phyloP scores from a whole-genome alignment of 2,888 invertebrate genomes.

The Aphodius sticticus region DNA sequence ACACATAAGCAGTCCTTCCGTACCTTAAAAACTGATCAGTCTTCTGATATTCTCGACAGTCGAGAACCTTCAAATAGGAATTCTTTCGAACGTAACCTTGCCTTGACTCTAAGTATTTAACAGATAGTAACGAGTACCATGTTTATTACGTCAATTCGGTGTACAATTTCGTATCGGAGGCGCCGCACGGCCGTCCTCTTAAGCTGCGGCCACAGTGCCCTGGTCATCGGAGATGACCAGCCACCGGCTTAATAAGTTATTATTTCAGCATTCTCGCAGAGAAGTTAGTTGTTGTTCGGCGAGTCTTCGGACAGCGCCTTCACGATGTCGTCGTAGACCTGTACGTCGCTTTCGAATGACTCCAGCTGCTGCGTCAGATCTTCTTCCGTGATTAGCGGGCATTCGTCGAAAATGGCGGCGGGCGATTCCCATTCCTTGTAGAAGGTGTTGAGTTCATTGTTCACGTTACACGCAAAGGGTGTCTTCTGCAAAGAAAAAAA shows the following conservation, averaged over 20 bases:
- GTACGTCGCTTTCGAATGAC: slow-evolving; percentile 76
- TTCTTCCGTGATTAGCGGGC: slow-evolving; percentile 64
- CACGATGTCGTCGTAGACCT: slow-evolving; percentile 79
- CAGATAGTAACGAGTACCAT: not conserved
- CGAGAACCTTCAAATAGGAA: not conserved
- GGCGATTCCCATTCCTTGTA: slow-evolving; percentile 78
- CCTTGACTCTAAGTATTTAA: not conserved
- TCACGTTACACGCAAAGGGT: slow-evolving; percentile 78
- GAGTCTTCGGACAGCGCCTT: slow-evolving; percentile 73
- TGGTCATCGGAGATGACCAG: not conserved
- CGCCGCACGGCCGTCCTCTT: not conserved
- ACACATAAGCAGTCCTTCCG: not conserved
- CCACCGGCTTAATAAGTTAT: not conserved
- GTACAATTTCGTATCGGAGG: slow-evolving; percentile 4
- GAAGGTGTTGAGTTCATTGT: slow-evolving; percentile 79
- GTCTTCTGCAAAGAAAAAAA: slow-evolving; percentile 74
- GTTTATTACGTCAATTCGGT: not conserved
- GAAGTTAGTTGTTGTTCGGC: slow-evolving; percentile 62
- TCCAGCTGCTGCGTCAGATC: slow-evolving; percentile 76
- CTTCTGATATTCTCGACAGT: not conserved
- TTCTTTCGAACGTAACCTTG: not conserved
- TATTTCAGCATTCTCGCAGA: slow-evolving; percentile 9
- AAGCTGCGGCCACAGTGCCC: not conserved
- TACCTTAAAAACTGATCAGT: not conserved
- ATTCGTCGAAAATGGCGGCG: slow-evolving; percentile 51